These are phyloP conservation scores for Steinernema feltiae DNA, from an alignment of 1,140 invertebrate species.

Conservation along the genomic window DNA sequence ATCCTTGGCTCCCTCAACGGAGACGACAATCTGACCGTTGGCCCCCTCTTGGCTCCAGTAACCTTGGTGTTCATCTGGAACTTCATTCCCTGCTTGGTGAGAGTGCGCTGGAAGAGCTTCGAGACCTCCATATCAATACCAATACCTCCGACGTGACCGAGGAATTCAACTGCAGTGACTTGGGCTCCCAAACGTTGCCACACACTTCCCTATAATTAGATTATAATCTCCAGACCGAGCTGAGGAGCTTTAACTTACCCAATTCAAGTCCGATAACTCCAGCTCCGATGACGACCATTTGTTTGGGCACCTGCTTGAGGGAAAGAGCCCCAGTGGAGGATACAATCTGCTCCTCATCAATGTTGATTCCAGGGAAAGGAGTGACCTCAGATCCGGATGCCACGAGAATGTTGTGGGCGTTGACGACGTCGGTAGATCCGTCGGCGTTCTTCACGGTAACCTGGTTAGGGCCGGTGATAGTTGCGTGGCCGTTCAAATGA, in stretches of 20 bases:
- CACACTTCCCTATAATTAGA: no score
- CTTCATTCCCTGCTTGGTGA: constrained; percentile 86
- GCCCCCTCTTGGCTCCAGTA: constrained; percentile 70
- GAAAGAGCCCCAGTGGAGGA: constrained; percentile 96
- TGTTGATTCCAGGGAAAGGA: constrained; percentile 86
- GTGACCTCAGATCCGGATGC: constrained; percentile 97
- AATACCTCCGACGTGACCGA: constrained; percentile 81
- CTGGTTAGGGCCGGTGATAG: constrained; percentile 85
- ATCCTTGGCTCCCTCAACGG: constrained; percentile 82
- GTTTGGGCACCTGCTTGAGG: constrained; percentile 78
- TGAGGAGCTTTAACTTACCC: no score
- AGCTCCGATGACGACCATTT: constrained; percentile 91
- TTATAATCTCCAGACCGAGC: no score
- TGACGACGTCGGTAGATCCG: constrained; percentile 67
- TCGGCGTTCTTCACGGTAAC: no score
- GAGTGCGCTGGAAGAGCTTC: constrained; percentile 85
- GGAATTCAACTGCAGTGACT: constrained; percentile 90
- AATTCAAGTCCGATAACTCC: constrained; percentile 97
- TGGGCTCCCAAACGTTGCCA: constrained; percentile 84
- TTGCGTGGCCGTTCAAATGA: constrained; percentile 71
- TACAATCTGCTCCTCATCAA: constrained; percentile 66
- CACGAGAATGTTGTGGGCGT: constrained; percentile 93
- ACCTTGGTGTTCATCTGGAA: constrained; percentile 96
- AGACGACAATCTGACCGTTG: constrained; percentile 66
- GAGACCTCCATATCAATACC: constrained; percentile 94